Percentiles rank a stretch among this genome's conserved stretches.
Evolutionary conservation across 2,888 invertebrate species (phyloP).

Genomic region (Synanthedon vespiformis): DNA sequence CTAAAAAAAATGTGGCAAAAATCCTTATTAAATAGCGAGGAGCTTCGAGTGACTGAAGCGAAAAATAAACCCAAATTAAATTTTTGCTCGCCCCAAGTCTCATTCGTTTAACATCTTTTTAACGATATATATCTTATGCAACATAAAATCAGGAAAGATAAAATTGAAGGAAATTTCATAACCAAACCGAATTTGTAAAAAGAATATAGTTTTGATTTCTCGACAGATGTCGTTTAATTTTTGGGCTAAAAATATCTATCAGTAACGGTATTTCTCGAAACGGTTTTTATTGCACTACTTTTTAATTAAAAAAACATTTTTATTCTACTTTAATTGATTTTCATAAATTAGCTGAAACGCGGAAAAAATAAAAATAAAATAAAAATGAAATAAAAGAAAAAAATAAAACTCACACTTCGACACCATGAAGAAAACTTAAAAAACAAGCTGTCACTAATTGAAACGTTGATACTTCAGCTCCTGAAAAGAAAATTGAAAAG

Average conservation of each 20-base stretch:
- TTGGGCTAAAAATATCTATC: too few species aligned
- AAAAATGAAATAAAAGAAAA: slow-evolving; percentile 30
- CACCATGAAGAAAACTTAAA: slow-evolving; percentile 64
- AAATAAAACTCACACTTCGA: slow-evolving; percentile 68
- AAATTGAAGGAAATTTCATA: too few species aligned
- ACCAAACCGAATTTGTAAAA: too few species aligned
- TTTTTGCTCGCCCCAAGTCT: slow-evolving; percentile 1
- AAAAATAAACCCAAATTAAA: slow-evolving; percentile 30
- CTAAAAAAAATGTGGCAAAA: too few species aligned
- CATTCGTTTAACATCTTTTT: neutral
- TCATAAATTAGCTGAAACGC: slow-evolving; percentile 5
- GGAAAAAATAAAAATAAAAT: slow-evolving; percentile 13
- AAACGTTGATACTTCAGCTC: slow-evolving; percentile 33
- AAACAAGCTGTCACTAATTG: slow-evolving; percentile 39
- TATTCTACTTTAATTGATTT: neutral
- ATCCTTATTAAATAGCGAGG: too few species aligned
- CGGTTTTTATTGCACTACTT: too few species aligned
- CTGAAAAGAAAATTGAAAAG: slow-evolving; percentile 47
- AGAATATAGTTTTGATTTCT: too few species aligned
- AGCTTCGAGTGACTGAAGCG: slow-evolving; percentile 12
- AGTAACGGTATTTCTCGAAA: too few species aligned
- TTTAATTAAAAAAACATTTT: neutral
- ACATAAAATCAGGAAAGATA: too few species aligned
- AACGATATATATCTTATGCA: too few species aligned
- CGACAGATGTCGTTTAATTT: too few species aligned